These are phyloP conservation scores for Corydoras maculifer DNA, from an alignment of 2,113 vertebrate species.

Conservation along the genomic window DNA sequence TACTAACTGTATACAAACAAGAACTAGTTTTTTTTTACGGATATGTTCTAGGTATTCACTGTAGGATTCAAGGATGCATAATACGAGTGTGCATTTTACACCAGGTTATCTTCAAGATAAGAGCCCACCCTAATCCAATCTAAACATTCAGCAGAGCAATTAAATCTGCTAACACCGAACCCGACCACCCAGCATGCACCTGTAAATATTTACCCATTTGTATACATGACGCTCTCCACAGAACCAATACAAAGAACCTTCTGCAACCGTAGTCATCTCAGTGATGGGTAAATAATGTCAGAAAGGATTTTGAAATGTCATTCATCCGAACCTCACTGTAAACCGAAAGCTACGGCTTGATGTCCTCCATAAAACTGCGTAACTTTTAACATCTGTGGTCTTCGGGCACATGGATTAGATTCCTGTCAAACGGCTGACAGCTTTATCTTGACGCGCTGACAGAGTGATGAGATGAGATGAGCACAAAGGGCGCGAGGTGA, in stretches of 20 bases:
- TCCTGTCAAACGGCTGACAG: conserved; percentile 29
- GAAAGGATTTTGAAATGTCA: too few relatives aligned
- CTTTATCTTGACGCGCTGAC: conserved; percentile 35
- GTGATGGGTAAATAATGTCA: too few relatives aligned
- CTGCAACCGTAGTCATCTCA: too few relatives aligned
- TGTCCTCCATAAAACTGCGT: conserved; percentile 13
- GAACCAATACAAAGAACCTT: conserved; percentile 26
- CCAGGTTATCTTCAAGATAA: too few relatives aligned
- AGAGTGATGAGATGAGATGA: conserved; percentile 25
- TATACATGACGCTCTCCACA: conserved; percentile 28
- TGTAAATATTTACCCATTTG: neutral
- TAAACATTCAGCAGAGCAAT: neutral
- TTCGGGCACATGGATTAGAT: conserved; percentile 27
- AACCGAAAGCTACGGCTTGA: neutral
- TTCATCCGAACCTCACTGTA: neutral
- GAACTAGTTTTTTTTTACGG: too few relatives aligned
- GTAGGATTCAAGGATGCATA: too few relatives aligned
- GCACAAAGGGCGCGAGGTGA: conserved; percentile 21
- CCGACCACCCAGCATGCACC: neutral
- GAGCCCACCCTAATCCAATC: neutral
- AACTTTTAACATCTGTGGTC: neutral
- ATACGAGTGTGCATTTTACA: too few relatives aligned
- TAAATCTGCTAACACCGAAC: conserved; percentile 3
- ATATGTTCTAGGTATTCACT: too few relatives aligned
- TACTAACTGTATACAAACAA: too few relatives aligned